Percentiles rank a stretch among this genome's conserved stretches.
Conservation (phyloP, 2,797 vertebrate genomes). For the Mormyrus hasselquistii region DNA sequence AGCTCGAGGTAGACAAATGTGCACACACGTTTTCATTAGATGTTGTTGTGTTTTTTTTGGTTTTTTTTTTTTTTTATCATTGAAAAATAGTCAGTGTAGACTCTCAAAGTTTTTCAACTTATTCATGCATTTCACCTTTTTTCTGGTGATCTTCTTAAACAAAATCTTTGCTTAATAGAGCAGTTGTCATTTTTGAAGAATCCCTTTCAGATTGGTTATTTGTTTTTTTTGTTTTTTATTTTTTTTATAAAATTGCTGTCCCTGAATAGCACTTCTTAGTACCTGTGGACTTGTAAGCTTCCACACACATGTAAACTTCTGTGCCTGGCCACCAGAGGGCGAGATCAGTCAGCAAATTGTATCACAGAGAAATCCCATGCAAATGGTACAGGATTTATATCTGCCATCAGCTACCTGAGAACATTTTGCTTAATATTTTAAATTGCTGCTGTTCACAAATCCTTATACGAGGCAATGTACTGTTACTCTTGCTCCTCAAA, state of each 20-base stretch:
- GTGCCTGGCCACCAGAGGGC: slow-evolving; percentile 12
- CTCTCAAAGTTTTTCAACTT: background rate
- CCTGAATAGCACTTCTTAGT: background rate
- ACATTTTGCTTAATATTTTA: background rate
- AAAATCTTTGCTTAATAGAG: background rate
- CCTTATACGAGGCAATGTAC: background rate
- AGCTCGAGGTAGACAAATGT: background rate
- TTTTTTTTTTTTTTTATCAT: background rate
- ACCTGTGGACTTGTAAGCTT: background rate
- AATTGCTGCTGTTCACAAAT: background rate
- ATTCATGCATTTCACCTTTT: background rate
- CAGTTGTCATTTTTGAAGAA: background rate
- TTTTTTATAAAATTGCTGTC: too few species aligned
- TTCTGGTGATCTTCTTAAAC: background rate
- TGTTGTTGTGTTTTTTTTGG: too few species aligned
- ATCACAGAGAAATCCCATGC: background rate
- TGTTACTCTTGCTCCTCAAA: background rate
- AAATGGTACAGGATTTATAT: background rate
- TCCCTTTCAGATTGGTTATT: background rate
- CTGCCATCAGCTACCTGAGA: background rate
- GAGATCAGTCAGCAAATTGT: background rate
- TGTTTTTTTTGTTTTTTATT: background rate
- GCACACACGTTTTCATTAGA: background rate
- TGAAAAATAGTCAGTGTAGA: background rate
- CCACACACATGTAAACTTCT: background rate